Evolutionary conservation across 1,140 invertebrate species (phyloP), one percentile per base, ranked within the genome.

Genomic region (Cherax quadricarinatus): DNA sequence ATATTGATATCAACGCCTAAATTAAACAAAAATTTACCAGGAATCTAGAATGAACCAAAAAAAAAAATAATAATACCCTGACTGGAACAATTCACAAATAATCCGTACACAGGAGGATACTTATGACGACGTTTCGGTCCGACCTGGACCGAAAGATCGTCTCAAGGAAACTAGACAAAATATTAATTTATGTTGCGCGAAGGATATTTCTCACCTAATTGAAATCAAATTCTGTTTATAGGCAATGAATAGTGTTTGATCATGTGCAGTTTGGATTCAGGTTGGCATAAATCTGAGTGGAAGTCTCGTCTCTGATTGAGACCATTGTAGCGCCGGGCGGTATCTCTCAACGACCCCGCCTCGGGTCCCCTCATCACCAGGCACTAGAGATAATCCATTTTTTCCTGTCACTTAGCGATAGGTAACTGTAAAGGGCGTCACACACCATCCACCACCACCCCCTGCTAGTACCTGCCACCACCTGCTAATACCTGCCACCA

Each of bases 221-320:
- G n/a, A 75, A 75, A 75, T 75, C 70, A n/a, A 75, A 75, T 75
- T 75, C 24, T 75, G 70, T 75, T 75, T n/a, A 75, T n/a, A 24
- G 16, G 2, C 70, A 30, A 21, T 75, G 70, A 75, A 75, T 75
- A 75, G 24, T 3, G n/a, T 21, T 21, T 75, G 70, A 75, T 75
- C 70, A 30, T 75, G 70, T 21, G n/a, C 5, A 9, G 70, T n/a
- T n/a, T 30, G 70, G 24, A 75, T 9, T 75, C 9, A 21, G 9
- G 70, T 75, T 30, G 70, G 70, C 70, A 30, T 24, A 12, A 75
- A 75, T 75, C 70, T 30, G 70, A 75, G 24, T 75, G 30, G 21
- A n/a, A n/a, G n/a, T 30, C 24, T 75, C 70, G n/a, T 10, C 70
- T n/a, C 70, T 75, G 70, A 75, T 75, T 75, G 70, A 5, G 7